phyloP scores from a whole-genome alignment of 2,797 vertebrate species.

The Eulemur albifrons region DNA sequence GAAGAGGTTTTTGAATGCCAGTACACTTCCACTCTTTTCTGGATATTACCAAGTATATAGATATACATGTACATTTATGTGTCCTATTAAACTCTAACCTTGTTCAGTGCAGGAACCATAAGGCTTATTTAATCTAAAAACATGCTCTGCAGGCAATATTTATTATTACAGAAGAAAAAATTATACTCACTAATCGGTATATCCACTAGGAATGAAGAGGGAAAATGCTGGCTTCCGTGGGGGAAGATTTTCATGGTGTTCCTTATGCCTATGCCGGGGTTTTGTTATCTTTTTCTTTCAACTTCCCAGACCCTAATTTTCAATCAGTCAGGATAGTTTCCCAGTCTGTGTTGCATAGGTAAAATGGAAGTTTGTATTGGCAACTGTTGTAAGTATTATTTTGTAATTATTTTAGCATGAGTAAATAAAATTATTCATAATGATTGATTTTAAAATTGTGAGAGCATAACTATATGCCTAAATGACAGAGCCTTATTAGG shows the following conservation, averaged over 20 bases:
- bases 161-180: background rate
- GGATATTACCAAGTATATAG: background rate
- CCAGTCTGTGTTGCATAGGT: background rate
- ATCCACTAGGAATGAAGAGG: background rate
- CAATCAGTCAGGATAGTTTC: background rate
- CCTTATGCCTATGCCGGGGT: background rate
- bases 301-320: background rate
- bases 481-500: background rate
- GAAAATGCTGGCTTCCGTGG: background rate
- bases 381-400: background rate
- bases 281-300: background rate
- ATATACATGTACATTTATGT: background rate
- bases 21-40: background rate
- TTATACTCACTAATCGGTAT: background rate
- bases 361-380: background rate
- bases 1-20: constrained; percentile 24
- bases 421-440: background rate
- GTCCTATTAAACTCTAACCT: background rate
- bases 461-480: background rate
- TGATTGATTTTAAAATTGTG: background rate
- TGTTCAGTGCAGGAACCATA: background rate
- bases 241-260: background rate
- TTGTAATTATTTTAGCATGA: background rate
- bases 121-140: constrained; percentile 23
- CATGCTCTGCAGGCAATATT: background rate